These are phyloP conservation scores for Iselma pallidipennis DNA, from an alignment of 2,888 invertebrate species.

Conservation along the genomic window DNA sequence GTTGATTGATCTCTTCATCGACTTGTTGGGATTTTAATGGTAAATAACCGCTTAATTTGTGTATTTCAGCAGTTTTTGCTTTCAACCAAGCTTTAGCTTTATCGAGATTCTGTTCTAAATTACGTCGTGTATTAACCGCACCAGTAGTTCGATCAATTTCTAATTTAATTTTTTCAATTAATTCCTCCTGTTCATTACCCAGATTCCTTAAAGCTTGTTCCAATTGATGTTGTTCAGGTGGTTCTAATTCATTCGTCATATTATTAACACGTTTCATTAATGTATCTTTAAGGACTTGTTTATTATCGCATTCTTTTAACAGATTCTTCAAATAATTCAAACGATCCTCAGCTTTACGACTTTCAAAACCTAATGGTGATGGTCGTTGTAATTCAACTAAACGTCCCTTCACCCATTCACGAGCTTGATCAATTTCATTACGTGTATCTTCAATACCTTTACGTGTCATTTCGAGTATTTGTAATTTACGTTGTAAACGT, in stretches of 20 bases:
- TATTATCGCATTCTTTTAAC: conserved; percentile 82
- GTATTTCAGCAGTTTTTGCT: conserved; percentile 73
- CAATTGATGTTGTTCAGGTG: conserved; percentile 78
- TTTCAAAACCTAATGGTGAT: conserved; percentile 74
- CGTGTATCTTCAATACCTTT: conserved; percentile 82
- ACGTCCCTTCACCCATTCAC: conserved; percentile 80
- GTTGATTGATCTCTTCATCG: conserved; percentile 78
- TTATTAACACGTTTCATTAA: conserved; percentile 82
- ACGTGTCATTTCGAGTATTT: conserved; percentile 81
- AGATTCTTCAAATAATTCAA: conserved; percentile 73
- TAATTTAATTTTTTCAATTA: conserved; percentile 71
- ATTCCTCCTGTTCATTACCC: conserved; percentile 73
- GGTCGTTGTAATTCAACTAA: conserved; percentile 68
- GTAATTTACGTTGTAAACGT: conserved; percentile 80
- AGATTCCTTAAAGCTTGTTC: conserved; percentile 74
- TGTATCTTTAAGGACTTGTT: conserved; percentile 79
- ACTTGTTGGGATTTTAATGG: conserved; percentile 80
- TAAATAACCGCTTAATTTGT: conserved; percentile 74
- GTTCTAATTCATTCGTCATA: conserved; percentile 83
- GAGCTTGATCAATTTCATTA: conserved; percentile 77
- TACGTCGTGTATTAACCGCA: conserved; percentile 72
- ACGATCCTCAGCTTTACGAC: conserved; percentile 74
- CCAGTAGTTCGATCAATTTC: conserved; percentile 74
- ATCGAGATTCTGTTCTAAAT: conserved; percentile 78
- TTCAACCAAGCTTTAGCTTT: conserved; percentile 82